Evolutionary conservation across 2,888 invertebrate genomes (phyloP).

Genomic region (Caenorhabditis uteleia): DNA sequence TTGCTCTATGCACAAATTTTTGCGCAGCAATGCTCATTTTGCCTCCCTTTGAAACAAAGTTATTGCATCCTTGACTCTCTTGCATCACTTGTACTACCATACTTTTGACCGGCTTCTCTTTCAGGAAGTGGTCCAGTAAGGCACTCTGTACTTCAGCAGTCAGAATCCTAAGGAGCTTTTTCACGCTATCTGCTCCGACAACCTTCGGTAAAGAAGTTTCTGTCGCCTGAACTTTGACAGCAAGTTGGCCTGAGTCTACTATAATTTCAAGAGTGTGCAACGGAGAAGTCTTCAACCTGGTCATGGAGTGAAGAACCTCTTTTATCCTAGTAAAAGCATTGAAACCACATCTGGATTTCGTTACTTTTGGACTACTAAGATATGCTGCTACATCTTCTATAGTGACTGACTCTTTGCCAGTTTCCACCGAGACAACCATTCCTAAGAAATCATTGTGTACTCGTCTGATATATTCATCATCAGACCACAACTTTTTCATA

Average conservation of each 20-base stretch:
- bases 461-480: slow-evolving; percentile 6
- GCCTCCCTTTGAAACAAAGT: neutral
- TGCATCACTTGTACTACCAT: neutral
- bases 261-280: slow-evolving; percentile 1
- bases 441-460: slow-evolving; percentile 1
- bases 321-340: slow-evolving; percentile 5
- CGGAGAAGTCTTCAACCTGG: neutral
- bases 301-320: neutral
- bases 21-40: slow-evolving; percentile 1
- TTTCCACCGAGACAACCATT: slow-evolving; percentile 1
- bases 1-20: slow-evolving; percentile 5
- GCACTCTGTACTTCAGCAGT: neutral
- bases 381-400: slow-evolving; percentile 2
- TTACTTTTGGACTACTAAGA: neutral
- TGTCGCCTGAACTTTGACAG: slow-evolving; percentile 5
- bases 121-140: neutral
- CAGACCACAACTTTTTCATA: slow-evolving; percentile 12
- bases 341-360: slow-evolving; percentile 1
- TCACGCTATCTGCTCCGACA: neutral
- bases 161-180: slow-evolving; percentile 1
- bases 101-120: neutral
- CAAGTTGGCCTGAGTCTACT: neutral
- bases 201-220: neutral
- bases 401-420: neutral
- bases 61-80: neutral